Percentiles rank a stretch among this genome's conserved stretches.
phyloP scores from a whole-genome alignment of 2,888 invertebrate species.

The Drepana falcataria region DNA sequence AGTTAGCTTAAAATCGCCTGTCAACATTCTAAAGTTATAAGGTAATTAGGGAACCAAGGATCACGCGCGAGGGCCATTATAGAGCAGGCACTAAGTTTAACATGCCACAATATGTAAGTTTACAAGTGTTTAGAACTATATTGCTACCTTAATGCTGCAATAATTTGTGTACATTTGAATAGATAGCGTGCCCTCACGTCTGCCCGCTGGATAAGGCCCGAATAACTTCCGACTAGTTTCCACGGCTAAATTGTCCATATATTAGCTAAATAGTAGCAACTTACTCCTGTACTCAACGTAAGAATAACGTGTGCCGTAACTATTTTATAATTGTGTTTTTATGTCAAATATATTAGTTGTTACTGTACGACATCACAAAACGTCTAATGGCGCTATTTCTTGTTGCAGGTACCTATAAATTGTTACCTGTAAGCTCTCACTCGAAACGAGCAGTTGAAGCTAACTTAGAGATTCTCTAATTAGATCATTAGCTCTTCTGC shows the following conservation, averaged over 20 bases:
- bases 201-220: constrained; percentile 17
- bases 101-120: background rate
- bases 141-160: constrained; percentile 5
- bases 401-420: background rate
- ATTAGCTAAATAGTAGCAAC: constrained; percentile 45
- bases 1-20: too few species aligned
- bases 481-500: too few species aligned
- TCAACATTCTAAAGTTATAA: too few species aligned
- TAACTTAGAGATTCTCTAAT: too few species aligned
- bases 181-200: constrained; percentile 21
- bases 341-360: too few species aligned
- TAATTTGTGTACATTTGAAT: constrained; percentile 15
- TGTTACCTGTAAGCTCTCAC: too few species aligned
- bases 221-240: constrained; percentile 28
- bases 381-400: background rate
- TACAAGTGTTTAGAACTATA: constrained; percentile 2
- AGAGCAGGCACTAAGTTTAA: background rate
- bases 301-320: constrained; percentile 29
- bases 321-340: constrained; percentile 31
- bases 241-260: constrained; percentile 47
- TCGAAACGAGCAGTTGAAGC: too few species aligned
- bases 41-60: too few species aligned
- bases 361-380: too few species aligned
- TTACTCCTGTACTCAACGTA: constrained; percentile 25
- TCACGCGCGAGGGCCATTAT: background rate